Evolutionary conservation across 2,797 vertebrate species (phyloP), one percentile per base, ranked within the genome.

Genomic region (Pangasius djambal): DNA sequence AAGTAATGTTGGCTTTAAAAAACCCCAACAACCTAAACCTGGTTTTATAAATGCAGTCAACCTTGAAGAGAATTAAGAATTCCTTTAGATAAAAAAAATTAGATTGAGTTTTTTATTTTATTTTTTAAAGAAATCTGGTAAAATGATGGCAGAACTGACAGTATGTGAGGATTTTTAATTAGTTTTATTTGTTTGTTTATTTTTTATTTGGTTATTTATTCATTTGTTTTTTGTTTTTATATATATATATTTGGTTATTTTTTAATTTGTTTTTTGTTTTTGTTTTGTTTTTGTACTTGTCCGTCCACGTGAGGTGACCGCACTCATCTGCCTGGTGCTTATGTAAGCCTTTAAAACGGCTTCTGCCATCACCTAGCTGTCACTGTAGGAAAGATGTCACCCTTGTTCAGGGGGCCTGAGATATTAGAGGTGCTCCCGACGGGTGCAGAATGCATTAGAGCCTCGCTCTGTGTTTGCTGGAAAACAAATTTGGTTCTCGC

Each of bases 371-470:
- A 77, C 28, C 83, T 87, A 89, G 89, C 88, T 89, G 89, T 91
- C 91, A 89, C 87, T 72, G 87, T 86, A 89, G 90, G 88, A 84
- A 87, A 79, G 82, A 90, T 88, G 89, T 91, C 88, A 83, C 87
- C 65, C 88, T 31, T 22, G 74, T 65, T 44, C 6, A n/a, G 61
- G 59, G 20, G 40, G 61, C 2, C 50, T 40, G 84, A 86, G 74
- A 59, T 57, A 28, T 91, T 89, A 92, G 70, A 84, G 81, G 57
- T 78, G 88, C 86, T 94, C 92, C 69, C 90, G 88, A 74, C 88
- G 91, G 91, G 90, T 87, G 81, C 90, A 78, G 92, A 92, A 93
- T 92, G 91, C 92, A 89, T 91, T 90, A 67, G 86, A 88, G 89
- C 67, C 84, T 86, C 63, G 90, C 59, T 89, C 48, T 89, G 89